Evolutionary conservation across 2,797 vertebrate genomes (phyloP), one percentile per base, ranked within the genome.

Genomic region (Hoplostethus mediterraneus): DNA sequence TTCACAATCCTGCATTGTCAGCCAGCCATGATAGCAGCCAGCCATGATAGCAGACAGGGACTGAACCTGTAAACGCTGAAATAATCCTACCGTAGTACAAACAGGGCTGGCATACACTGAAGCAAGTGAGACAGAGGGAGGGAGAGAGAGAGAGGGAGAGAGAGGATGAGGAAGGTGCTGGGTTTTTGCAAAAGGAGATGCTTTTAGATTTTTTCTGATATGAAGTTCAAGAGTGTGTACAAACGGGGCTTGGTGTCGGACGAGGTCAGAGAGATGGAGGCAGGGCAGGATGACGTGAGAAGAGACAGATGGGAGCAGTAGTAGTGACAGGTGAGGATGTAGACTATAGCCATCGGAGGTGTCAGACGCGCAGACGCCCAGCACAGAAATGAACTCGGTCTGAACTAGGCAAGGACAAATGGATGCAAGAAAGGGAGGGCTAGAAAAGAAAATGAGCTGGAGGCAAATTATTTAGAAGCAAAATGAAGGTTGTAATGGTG

Each of bases 261-360:
- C 12, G 44, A 76, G 81, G 80, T 82, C 56, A 25, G 12, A 57
- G 61, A 58, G 77, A 90, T 67, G 78, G 87, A 82, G 60, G 63
- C 57, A 65, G 83, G 84, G 83, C 81, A 82, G 58, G 64, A 57
- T 33, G 11, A 72, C 47, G 82, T 80, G 79, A 75, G 84, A 83
- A 82, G 61, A 76, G 88, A 86, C 89, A 88, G 88, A 87, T 89
- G 86, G 86, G 73, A 86, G 86, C 68, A 77, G 71, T 66, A 68
- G 75, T 74, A 75, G 76, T 82, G 85, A 81, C 86, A 90, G 86
- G 87, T 84, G 87, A 85, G 81, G 80, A 82, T 42, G 70, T 45
- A 73, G 79, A 62, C 70, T 58, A 62, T 55, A 70, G 79, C 69
- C 66, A 63, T 60, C 44, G 64, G 51, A 78, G 83, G 83, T 83